Conservation (phyloP, 2,113 vertebrate genomes). For the Rhinolophus ferrumequinum region DNA sequence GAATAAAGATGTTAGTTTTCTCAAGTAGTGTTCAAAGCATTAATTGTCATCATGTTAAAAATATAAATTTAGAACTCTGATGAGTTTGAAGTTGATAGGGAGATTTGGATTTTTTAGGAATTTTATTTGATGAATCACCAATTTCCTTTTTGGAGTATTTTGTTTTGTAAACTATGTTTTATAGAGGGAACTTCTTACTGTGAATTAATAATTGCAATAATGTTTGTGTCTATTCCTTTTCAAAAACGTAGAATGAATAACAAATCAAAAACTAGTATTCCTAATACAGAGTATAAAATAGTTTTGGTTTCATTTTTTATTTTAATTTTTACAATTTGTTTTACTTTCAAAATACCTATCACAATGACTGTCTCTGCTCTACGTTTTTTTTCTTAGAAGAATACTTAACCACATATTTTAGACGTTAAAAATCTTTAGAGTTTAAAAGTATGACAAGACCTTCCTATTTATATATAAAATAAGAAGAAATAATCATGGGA, state of each 20-base stretch:
- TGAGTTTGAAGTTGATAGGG: background rate
- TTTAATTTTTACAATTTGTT: background rate
- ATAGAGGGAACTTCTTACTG: background rate
- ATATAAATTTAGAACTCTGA: background rate
- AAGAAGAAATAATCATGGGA: background rate
- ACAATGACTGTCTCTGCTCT: background rate
- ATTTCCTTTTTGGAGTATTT: conserved; percentile 13
- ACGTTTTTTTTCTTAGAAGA: background rate
- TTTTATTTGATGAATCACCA: background rate
- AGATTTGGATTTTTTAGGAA: background rate
- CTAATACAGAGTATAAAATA: background rate
- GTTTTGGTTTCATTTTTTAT: background rate
- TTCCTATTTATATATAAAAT: conserved; percentile 37
- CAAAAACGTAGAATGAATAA: background rate
- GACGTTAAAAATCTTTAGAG: background rate
- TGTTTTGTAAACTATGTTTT: conserved; percentile 1
- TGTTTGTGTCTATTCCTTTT: background rate
- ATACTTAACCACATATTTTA: background rate
- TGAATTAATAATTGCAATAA: background rate
- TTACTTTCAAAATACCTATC: background rate
- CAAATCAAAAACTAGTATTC: background rate
- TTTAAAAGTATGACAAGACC: conserved; percentile 2
- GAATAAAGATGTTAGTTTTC: background rate
- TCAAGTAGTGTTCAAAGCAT: background rate
- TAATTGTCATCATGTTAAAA: background rate